These are phyloP conservation scores for Ginglymostoma cirratum DNA, from an alignment of 2,113 vertebrate species.

Conservation along the genomic window DNA sequence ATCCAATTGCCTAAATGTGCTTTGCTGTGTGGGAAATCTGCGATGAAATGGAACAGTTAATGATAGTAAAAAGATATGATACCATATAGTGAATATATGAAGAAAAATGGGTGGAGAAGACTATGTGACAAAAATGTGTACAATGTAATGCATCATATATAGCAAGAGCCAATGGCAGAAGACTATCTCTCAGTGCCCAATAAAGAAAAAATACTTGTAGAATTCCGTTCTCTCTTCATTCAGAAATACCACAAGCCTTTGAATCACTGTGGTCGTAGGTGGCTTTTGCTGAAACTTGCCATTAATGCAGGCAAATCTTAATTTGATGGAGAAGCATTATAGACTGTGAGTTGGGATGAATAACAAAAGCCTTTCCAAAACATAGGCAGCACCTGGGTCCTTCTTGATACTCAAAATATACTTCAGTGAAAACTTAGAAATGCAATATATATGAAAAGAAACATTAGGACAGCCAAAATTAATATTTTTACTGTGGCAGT, in stretches of 20 bases:
- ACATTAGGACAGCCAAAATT: constrained; percentile 62
- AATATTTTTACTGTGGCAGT: constrained; percentile 73
- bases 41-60: background rate
- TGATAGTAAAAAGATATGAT: background rate
- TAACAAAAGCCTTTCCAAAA: constrained; percentile 5
- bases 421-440: constrained; percentile 60
- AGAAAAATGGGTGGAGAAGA: background rate
- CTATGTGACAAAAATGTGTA: background rate
- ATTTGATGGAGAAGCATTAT: background rate
- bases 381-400: constrained; percentile 4
- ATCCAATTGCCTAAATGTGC: background rate
- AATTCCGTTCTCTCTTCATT: background rate
- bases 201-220: background rate
- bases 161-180: background rate
- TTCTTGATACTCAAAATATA: constrained; percentile 44
- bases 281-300: background rate
- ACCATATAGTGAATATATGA: background rate
- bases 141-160: background rate
- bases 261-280: background rate
- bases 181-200: background rate
- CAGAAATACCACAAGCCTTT: background rate
- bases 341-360: background rate
- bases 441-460: constrained; percentile 55
- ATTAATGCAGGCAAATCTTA: background rate
- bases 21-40: background rate